A percentile compares a stretch with the other conserved stretches of the same genome.
Evolutionary conservation across 2,797 vertebrate species (phyloP).

Genomic region (Pantherophis alleghaniensis): DNA sequence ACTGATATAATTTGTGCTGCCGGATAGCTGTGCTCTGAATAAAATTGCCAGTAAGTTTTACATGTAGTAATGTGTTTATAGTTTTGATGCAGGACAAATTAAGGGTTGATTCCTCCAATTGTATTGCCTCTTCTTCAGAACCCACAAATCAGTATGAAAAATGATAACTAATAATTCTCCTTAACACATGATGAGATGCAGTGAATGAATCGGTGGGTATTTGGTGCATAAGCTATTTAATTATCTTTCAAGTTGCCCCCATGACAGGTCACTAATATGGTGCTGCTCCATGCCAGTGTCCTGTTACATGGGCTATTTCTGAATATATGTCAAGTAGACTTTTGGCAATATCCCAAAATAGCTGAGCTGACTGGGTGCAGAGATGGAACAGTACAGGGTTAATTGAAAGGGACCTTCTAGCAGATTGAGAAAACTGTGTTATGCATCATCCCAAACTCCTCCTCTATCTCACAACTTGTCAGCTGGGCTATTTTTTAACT

Average conservation of each 20-base stretch:
- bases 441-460: neutral
- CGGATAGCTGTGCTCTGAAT: neutral
- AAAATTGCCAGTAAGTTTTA: neutral
- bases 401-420: neutral
- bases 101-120: neutral
- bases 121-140: neutral
- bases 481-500: neutral
- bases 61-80: neutral
- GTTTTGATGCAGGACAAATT: neutral
- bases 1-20: neutral
- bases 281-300: neutral
- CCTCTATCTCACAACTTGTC: neutral
- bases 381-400: neutral
- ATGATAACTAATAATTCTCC: neutral
- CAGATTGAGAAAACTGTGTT: neutral
- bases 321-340: neutral
- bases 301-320: neutral
- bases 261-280: neutral
- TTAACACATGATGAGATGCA: neutral
- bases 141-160: neutral
- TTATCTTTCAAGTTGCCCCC: neutral
- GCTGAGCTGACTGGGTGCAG: neutral
- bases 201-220: neutral
- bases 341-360: neutral
- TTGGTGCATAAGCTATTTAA: neutral